These are phyloP conservation scores for Oscheius onirici DNA, from an alignment of 2,888 invertebrate species.

Conservation along the genomic window DNA sequence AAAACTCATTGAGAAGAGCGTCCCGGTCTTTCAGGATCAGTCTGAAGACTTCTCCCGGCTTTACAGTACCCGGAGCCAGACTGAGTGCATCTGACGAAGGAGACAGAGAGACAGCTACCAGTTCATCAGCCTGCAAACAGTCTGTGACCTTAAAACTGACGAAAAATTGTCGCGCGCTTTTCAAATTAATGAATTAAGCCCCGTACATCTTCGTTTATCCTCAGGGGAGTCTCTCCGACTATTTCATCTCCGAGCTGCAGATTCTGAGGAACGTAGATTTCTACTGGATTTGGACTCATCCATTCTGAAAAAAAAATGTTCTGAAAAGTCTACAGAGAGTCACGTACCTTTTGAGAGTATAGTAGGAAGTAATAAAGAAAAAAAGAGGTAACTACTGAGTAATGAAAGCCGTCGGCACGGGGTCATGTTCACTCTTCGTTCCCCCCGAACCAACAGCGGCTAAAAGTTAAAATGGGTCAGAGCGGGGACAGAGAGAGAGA, in stretches of 20 bases:
- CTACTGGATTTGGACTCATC: conserved; percentile 2
- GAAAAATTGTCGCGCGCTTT: conserved; percentile 6
- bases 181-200: neutral
- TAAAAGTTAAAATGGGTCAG: conserved; percentile 18
- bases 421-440: conserved; percentile 13
- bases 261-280: conserved; percentile 18
- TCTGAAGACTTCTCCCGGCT: conserved; percentile 22
- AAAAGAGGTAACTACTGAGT: neutral
- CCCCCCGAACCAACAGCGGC: too few relatives aligned
- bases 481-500: neutral
- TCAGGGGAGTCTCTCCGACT: neutral
- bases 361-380: neutral
- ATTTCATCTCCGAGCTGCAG: conserved; percentile 22
- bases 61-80: conserved; percentile 20
- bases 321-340: neutral
- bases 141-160: neutral
- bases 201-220: conserved; percentile 6
- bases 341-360: neutral
- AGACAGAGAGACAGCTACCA: conserved; percentile 24
- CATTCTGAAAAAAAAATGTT: conserved; percentile 13
- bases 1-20: conserved; percentile 15
- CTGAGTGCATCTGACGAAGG: conserved; percentile 28
- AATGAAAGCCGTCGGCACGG: conserved; percentile 20
- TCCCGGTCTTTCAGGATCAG: conserved; percentile 26
- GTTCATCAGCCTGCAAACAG: conserved; percentile 21